Percentiles rank a stretch among this genome's conserved stretches.
Evolutionary conservation across 2,113 vertebrate species (phyloP).

Genomic region (Panthera leo): DNA sequence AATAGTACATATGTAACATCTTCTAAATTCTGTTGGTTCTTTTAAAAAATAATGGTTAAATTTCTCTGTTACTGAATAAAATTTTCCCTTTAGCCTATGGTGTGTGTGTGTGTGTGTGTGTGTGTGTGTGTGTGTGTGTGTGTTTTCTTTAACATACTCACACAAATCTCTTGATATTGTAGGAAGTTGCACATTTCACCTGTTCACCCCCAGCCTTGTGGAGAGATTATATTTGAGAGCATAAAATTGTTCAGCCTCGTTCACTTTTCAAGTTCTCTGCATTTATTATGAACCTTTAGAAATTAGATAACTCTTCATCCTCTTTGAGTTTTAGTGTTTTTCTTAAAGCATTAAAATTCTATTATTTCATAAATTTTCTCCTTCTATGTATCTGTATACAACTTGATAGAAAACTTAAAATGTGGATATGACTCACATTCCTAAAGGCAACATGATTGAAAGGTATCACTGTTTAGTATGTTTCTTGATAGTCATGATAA

Average conservation of each 20-base stretch:
- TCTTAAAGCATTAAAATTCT: neutral
- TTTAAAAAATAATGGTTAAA: neutral
- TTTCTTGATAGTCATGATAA: neutral
- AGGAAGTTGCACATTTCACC: neutral
- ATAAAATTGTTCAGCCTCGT: neutral
- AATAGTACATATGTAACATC: neutral
- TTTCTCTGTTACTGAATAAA: neutral
- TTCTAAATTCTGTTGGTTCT: neutral
- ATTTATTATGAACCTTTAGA: slow-evolving; percentile 20
- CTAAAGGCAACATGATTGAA: neutral
- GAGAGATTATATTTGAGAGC: slow-evolving; percentile 14
- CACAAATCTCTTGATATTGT: neutral
- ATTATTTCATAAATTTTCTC: neutral
- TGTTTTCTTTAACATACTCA: neutral
- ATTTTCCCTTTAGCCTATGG: neutral
- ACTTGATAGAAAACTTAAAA: slow-evolving; percentile 16
- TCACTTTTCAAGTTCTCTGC: neutral
- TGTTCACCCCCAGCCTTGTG: neutral
- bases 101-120: neutral
- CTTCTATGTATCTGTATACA: neutral
- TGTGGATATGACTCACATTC: neutral
- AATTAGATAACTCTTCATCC: neutral
- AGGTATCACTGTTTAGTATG: slow-evolving; percentile 5
- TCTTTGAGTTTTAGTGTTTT: neutral
- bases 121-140: neutral